Conservation (phyloP, 2,888 invertebrate genomes). For the Ochlodes sylvanus region DNA sequence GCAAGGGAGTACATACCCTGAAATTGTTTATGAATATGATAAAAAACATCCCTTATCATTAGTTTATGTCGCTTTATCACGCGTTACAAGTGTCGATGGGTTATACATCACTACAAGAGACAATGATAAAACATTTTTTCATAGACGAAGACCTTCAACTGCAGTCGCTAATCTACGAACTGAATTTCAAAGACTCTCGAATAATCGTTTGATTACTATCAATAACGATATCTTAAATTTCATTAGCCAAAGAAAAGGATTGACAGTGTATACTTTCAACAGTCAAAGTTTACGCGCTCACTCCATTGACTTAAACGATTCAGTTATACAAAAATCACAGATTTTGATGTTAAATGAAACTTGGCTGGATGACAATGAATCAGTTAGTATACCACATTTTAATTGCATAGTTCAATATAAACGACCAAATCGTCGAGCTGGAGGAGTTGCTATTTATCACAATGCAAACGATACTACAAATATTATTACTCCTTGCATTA, state of each 20-base stretch:
- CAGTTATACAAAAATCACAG: no score
- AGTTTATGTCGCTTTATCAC: conserved; percentile 33
- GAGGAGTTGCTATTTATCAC: no score
- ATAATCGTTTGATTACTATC: conserved; percentile 1
- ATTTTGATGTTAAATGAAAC: no score
- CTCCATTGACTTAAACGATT: no score
- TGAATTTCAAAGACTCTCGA: conserved; percentile 1
- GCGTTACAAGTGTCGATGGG: conserved; percentile 37
- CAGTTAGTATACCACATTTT: no score
- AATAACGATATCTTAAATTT: not conserved
- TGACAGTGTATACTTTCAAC: not conserved
- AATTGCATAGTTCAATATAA: no score
- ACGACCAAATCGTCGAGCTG: no score
- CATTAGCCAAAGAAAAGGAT: conserved; percentile 1
- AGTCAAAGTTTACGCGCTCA: no score
- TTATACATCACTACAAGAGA: conserved; percentile 12
- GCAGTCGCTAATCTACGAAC: not conserved
- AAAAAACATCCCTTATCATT: conserved; percentile 36
- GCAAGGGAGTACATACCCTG: conserved; percentile 45
- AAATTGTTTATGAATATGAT: conserved; percentile 45
- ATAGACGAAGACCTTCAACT: conserved; percentile 15
- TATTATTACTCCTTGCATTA: no score
- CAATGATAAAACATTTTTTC: conserved; percentile 33
- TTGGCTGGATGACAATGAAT: no score
- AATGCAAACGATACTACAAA: no score